Evolutionary conservation across 2,888 invertebrate species (phyloP).

Genomic region (Drymonia ruficornis): DNA sequence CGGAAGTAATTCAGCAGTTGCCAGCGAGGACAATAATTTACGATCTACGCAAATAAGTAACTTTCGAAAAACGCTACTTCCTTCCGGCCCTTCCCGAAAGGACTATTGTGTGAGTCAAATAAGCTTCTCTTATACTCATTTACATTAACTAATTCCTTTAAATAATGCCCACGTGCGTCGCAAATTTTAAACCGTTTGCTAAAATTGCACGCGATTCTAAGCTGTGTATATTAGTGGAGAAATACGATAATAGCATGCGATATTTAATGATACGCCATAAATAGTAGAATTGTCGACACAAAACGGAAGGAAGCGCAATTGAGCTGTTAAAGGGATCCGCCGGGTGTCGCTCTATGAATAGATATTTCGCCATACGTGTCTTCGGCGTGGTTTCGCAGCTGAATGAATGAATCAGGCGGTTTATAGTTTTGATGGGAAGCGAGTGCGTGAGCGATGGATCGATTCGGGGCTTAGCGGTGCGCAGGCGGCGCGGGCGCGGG

Average conservation of each 20-base stretch:
- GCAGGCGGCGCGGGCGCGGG: conserved; percentile 51
- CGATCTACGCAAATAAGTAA: conserved; percentile 41
- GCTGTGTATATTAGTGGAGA: conserved; percentile 17
- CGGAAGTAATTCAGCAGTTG: conserved; percentile 45
- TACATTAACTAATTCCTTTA: conserved; percentile 19
- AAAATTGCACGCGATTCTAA: conserved; percentile 18
- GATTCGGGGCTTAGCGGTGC: conserved; percentile 70
- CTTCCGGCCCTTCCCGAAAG: conserved; percentile 54
- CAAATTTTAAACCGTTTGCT: not conserved
- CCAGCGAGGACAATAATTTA: conserved; percentile 39
- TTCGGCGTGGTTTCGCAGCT: conserved; percentile 67
- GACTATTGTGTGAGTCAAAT: conserved; percentile 27
- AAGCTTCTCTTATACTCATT: conserved; percentile 15
- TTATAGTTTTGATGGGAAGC: conserved; percentile 63
- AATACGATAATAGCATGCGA: conserved; percentile 29
- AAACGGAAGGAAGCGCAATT: conserved; percentile 72
- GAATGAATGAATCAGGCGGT: conserved; percentile 57
- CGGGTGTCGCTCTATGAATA: conserved; percentile 61
- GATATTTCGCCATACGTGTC: conserved; percentile 75
- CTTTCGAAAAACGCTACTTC: conserved; percentile 46
- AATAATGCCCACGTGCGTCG: conserved; percentile 18
- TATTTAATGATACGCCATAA: conserved; percentile 27
- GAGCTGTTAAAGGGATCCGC: conserved; percentile 58
- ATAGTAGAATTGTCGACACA: conserved; percentile 31
- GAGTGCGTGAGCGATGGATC: conserved; percentile 74